phyloP scores from a whole-genome alignment of 2,888 invertebrate genomes.

The Marasmarcha lunaedactyla region DNA sequence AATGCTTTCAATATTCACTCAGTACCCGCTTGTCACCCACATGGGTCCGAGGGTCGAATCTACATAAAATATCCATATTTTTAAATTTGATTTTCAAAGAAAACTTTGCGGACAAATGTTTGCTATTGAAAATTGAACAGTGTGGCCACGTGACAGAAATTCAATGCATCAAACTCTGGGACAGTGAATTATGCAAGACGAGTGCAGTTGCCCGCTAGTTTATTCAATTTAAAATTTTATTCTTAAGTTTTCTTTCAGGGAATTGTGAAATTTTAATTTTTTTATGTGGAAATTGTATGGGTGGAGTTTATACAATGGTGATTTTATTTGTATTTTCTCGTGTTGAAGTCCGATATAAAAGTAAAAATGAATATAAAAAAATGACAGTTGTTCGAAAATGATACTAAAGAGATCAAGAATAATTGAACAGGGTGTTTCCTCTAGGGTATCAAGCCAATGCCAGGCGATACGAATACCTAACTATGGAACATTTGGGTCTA shows the following conservation, averaged over 20 bases:
- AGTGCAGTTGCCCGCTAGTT: slow-evolving; percentile 16
- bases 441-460: too few species aligned
- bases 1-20: slow-evolving; percentile 13
- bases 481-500: too few species aligned
- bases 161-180: slow-evolving; percentile 31
- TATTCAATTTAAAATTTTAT: slow-evolving; percentile 19
- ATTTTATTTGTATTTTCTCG: too few species aligned
- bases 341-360: too few species aligned
- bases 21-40: slow-evolving; percentile 50
- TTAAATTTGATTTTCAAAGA: slow-evolving; percentile 65
- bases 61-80: slow-evolving; percentile 63
- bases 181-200: slow-evolving; percentile 35
- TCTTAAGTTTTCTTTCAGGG: not conserved
- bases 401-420: too few species aligned
- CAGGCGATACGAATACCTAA: too few species aligned
- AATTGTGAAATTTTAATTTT: not conserved
- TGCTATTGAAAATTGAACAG: slow-evolving; percentile 64
- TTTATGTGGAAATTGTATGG: not conserved
- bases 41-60: slow-evolving; percentile 46
- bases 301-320: too few species aligned
- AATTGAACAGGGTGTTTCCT: too few species aligned
- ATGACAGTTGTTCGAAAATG: too few species aligned
- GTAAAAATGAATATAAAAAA: too few species aligned
- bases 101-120: slow-evolving; percentile 52
- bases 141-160: slow-evolving; percentile 56